A percentile compares a stretch with the other conserved stretches of the same genome.
Conservation (phyloP, 2,888 invertebrate genomes). For the Argynnis bischoffii region DNA sequence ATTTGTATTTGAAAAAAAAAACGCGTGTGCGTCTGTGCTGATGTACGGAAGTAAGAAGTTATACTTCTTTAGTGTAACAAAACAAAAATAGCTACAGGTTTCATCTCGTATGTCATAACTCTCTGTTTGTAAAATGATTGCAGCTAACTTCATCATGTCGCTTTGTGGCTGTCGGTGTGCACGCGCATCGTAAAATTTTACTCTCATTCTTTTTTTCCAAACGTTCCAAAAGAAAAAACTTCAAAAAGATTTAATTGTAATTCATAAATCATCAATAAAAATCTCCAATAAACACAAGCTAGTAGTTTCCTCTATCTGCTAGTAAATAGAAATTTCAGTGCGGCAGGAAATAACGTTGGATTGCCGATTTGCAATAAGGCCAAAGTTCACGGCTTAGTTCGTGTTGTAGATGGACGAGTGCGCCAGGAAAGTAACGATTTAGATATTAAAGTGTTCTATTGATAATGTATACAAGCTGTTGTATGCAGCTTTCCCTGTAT, state of each 20-base stretch:
- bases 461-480: too few species aligned
- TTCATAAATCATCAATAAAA: neutral
- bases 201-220: neutral
- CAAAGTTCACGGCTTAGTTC: conserved; percentile 56
- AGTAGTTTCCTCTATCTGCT: conserved; percentile 18
- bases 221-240: neutral
- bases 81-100: too few species aligned
- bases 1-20: too few species aligned
- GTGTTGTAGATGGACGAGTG: conserved; percentile 43
- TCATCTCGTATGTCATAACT: too few species aligned
- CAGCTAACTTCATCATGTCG: too few species aligned
- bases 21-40: too few species aligned
- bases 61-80: too few species aligned
- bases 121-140: too few species aligned
- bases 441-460: conserved; percentile 12
- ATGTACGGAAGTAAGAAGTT: too few species aligned
- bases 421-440: conserved; percentile 41
- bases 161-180: too few species aligned
- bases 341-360: conserved; percentile 37
- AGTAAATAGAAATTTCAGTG: conserved; percentile 33
- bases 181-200: too few species aligned
- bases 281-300: conserved; percentile 14
- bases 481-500: too few species aligned
- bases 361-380: conserved; percentile 49
- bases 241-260: neutral